Evolutionary conservation across 2,113 vertebrate species (phyloP), one percentile per base, ranked within the genome.

Genomic region (zebrafish (Danio rerio)): DNA sequence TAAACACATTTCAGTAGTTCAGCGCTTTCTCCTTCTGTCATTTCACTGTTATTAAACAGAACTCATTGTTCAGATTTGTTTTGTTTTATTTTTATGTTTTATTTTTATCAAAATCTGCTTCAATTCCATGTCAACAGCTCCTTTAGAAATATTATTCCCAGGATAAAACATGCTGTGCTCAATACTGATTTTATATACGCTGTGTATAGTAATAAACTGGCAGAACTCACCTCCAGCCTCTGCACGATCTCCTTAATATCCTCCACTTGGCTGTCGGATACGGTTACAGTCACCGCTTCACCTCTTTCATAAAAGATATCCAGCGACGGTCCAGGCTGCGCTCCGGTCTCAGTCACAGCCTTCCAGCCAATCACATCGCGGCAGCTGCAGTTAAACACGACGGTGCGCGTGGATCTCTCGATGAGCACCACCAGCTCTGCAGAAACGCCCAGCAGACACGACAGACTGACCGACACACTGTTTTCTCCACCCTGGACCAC

Each of bases 301-400:
- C 96, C 96, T 0, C 92, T 93, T 87, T 95, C 96, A 0, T 97
- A 95, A 91, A 94, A 98, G 80, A 98, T 93, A 82, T 97, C 95
- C 75, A 97, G 90, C 16, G 88, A 90, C 7, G 92, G 94, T 9
- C 93, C 91, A 1, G 90, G 89, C 1, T 91, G 89, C 31, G 61
- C 56, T 84, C 93, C 89, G 13, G 88, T 70, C 82, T 93, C 92
- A 0, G 83, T 93, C 90, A 50, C 91, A 11, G 90, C 95, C 81
- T 96, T 97, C 96, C 96, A 97, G 56, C 96, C 96, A 56, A 98
- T 93, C 77, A 97, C 94, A 9, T 98, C 96, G 0, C 96, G 93
- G 85, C 96, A 97, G 80, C 95, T 94, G 77, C 96, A 96, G 89
- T 96, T 97, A 45, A 97, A 96, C 73, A 96, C 91, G 11, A 98